phyloP scores from a whole-genome alignment of 2,113 vertebrate species.

The Trematocara macrostoma region DNA sequence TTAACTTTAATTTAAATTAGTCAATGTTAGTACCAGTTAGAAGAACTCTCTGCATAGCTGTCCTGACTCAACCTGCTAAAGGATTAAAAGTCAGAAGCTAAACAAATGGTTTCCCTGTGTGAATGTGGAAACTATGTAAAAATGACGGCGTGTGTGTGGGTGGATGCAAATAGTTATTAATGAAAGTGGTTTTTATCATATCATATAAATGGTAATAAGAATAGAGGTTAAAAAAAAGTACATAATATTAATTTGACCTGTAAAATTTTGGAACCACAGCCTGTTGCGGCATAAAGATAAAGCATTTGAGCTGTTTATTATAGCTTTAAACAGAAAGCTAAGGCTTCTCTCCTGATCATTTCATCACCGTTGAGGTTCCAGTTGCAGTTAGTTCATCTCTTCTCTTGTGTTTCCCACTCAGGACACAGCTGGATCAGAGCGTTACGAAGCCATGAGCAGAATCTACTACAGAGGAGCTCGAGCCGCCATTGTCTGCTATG shows the following conservation, averaged over 20 bases:
- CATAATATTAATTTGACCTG: background rate
- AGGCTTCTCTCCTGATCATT: background rate
- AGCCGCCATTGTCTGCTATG: slow-evolving; percentile 92
- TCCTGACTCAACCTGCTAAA: background rate
- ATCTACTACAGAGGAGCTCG: slow-evolving; percentile 96
- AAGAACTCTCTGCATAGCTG: background rate
- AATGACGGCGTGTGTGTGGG: background rate
- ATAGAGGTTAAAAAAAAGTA: background rate
- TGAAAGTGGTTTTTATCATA: background rate
- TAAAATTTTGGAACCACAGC: background rate
- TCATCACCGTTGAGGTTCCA: background rate
- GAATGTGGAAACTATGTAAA: background rate
- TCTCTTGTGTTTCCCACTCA: slow-evolving; percentile 30
- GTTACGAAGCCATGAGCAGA: slow-evolving; percentile 97
- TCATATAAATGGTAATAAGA: rapidly evolving
- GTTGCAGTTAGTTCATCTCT: background rate
- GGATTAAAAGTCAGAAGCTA: background rate
- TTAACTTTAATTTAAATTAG: background rate
- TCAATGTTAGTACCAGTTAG: background rate
- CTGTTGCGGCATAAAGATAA: background rate
- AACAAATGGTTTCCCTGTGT: background rate
- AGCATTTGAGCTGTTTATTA: background rate
- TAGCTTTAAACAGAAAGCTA: background rate
- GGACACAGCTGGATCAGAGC: slow-evolving; percentile 96
- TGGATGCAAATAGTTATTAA: background rate